Percentiles rank a stretch among this genome's conserved stretches.
phyloP scores from a whole-genome alignment of 2,888 invertebrate genomes.

The Oxyteleia sp. region DNA sequence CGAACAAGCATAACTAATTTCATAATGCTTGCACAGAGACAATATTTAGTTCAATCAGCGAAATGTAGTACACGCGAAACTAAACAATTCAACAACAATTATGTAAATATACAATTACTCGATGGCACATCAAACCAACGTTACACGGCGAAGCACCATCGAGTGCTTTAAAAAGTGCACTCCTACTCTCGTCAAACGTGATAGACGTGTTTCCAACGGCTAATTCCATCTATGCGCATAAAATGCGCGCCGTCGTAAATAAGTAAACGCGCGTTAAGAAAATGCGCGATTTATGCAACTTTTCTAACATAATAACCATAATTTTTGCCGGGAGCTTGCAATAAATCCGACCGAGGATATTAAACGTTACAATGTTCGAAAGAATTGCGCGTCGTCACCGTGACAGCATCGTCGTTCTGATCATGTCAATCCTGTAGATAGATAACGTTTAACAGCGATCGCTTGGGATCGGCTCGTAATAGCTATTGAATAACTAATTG shows the following conservation, averaged over 20 bases:
- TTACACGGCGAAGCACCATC: neutral
- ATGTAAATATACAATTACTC: neutral
- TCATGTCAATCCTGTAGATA: slow-evolving; percentile 49
- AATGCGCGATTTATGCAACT: neutral
- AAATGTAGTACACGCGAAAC: neutral
- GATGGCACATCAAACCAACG: neutral
- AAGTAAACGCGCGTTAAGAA: neutral
- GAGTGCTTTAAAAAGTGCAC: neutral
- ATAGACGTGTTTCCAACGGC: no score
- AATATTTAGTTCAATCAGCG: slow-evolving; percentile 4
- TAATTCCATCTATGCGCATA: no score
- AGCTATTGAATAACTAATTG: slow-evolving; percentile 60
- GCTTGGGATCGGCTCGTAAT: slow-evolving; percentile 41
- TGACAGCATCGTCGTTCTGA: slow-evolving; percentile 42
- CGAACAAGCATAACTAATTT: neutral
- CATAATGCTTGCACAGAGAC: slow-evolving; percentile 3
- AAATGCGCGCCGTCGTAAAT: neutral
- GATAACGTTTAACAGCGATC: slow-evolving; percentile 45
- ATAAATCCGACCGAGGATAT: neutral
- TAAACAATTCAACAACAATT: neutral
- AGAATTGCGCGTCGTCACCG: slow-evolving; percentile 10
- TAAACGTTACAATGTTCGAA: neutral
- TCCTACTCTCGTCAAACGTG: no score
- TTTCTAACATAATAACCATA: neutral
- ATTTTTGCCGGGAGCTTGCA: neutral